Conservation (phyloP, 2,888 invertebrate genomes). For the Orchesellides sinensis region DNA sequence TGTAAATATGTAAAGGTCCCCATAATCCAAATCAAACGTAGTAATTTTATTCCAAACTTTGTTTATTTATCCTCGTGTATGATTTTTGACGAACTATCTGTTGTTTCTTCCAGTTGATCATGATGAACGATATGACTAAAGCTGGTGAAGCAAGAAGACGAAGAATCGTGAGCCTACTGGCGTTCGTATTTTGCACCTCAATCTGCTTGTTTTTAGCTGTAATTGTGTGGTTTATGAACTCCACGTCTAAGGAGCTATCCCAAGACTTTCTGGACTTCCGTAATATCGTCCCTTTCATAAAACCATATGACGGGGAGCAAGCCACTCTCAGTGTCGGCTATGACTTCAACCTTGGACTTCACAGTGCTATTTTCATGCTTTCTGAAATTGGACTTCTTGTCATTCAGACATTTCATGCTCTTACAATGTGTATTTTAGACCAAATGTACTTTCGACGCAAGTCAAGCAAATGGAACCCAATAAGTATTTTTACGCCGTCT, state of each 20-base stretch:
- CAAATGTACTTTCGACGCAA: constrained; percentile 61
- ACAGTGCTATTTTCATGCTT: constrained; percentile 72
- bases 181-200: constrained; percentile 69
- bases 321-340: constrained; percentile 19
- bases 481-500: constrained; percentile 28
- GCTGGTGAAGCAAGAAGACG: constrained; percentile 61
- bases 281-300: constrained; percentile 1
- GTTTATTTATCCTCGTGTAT: too few species aligned
- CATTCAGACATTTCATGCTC: constrained; percentile 70
- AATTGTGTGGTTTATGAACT: constrained; percentile 68
- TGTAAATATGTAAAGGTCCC: not conserved
- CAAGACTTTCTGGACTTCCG: constrained; percentile 46
- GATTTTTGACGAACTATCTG: too few species aligned
- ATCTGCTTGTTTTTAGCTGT: constrained; percentile 67
- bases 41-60: too few species aligned
- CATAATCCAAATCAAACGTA: too few species aligned
- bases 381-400: constrained; percentile 71
- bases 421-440: constrained; percentile 72
- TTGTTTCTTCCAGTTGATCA: constrained; percentile 66
- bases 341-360: constrained; percentile 72
- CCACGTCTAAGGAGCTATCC: constrained; percentile 26
- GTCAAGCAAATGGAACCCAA: constrained; percentile 46
- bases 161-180: constrained; percentile 67
- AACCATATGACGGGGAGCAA: constrained; percentile 33
- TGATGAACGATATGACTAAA: constrained; percentile 70